Evolutionary conservation across 2,797 vertebrate species (phyloP), one percentile per base, ranked within the genome.

Genomic region (Hippopotamyrus pictus): DNA sequence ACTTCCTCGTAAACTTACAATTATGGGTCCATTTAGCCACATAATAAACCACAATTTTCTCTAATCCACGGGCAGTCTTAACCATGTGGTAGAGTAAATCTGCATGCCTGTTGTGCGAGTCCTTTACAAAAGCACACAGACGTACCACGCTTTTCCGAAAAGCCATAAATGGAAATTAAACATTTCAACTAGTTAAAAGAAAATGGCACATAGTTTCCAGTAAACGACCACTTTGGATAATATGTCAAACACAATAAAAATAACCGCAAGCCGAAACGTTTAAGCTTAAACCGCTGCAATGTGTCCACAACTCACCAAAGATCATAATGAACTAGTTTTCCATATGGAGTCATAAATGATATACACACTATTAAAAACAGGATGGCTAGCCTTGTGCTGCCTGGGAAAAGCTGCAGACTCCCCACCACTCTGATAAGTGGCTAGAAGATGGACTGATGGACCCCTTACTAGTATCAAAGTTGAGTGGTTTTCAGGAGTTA

Each of bases 11-110:
- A 51, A 89, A 86, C 54, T 89, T 69, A 69, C 90, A 90, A 90
- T 87, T 86, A 92, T 90, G 82, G 88, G 86, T 88, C 89, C 90
- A 90, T 91, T 93, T 91, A 90, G 73, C 87, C 84, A 89, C 86
- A 76, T 73, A 90, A 89, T 88, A 91, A 91, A 87, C 57, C 89
- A 88, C 84, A 88, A 86, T 90, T 90, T 90, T 84, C 25, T 89
- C 88, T 91, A 88, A 91, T 86, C 86, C 88, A 90, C 85, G 91
- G 86, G 88, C 83, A 90, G 89, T 82, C 29, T 65, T 59, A 89
- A 69, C n/a, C 33, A 83, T 54, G 29, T 65, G 85, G 29, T 25
- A 50, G 48, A 57, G 54, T 59, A 59, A 89, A 88, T 53, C 84
- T 85, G 29, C 48, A 14, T 54, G 25, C 44, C 29, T 53, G 22